A percentile compares a stretch with the other conserved stretches of the same genome.
phyloP scores from a whole-genome alignment of 2,888 invertebrate genomes.

The Callyntrura sp. region DNA sequence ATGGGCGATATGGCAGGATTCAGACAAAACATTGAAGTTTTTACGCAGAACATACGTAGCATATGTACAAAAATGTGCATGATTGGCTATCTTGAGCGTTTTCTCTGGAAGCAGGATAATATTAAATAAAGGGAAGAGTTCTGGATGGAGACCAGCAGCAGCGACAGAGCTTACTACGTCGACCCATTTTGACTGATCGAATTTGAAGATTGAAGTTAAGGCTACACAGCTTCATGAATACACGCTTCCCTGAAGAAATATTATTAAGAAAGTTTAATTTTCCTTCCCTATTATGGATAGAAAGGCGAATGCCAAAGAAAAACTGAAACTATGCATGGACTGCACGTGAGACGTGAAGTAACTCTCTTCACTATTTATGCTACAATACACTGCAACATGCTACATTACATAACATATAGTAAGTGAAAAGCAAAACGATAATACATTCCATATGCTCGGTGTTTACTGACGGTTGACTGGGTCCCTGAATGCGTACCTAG shows the following conservation, averaged over 20 bases:
- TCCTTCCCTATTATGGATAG: neutral
- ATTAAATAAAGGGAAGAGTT: slow-evolving; percentile 31
- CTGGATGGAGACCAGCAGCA: slow-evolving; percentile 18
- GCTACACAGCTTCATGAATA: slow-evolving; percentile 5
- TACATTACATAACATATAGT: neutral
- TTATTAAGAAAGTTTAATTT: slow-evolving; percentile 56
- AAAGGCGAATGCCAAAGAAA: neutral
- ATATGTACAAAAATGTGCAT: neutral
- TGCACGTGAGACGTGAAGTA: neutral
- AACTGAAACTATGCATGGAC: neutral
- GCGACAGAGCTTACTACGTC: neutral
- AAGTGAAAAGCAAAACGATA: slow-evolving; percentile 36
- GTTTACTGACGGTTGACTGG: neutral
- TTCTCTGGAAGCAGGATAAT: slow-evolving; percentile 14
- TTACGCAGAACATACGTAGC: neutral
- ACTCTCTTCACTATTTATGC: neutral
- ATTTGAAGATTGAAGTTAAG: slow-evolving; percentile 48
- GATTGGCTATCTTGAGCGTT: neutral
- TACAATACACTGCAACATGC: neutral
- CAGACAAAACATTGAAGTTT: neutral
- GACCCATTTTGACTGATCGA: slow-evolving; percentile 66
- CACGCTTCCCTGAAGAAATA: slow-evolving; percentile 15
- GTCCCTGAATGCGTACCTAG: neutral
- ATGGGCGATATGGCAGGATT: neutral
- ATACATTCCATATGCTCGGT: slow-evolving; percentile 38